These are phyloP conservation scores for Eriosoma lanigerum DNA, from an alignment of 1,140 invertebrate genomes.

Conservation along the genomic window DNA sequence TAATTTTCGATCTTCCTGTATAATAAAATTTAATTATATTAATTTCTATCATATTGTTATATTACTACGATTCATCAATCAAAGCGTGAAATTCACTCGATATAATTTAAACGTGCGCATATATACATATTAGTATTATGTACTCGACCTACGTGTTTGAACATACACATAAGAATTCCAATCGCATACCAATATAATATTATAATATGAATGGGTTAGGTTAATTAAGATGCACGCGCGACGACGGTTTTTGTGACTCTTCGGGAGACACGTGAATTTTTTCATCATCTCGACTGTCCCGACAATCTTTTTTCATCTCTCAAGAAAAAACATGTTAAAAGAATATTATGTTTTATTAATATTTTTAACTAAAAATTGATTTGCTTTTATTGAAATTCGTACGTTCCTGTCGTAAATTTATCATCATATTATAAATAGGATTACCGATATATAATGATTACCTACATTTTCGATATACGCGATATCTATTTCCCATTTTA, in stretches of 20 bases:
- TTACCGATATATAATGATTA: too few species aligned
- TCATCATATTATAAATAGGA: too few species aligned
- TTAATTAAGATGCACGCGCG: slow-evolving; percentile 35
- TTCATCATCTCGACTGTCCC: neutral
- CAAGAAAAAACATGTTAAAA: too few species aligned
- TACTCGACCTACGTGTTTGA: neutral
- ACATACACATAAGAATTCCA: slow-evolving; percentile 4
- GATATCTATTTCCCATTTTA: too few species aligned
- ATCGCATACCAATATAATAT: slow-evolving; percentile 18
- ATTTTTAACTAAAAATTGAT: too few species aligned
- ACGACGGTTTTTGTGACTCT: neutral
- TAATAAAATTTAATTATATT: too few species aligned
- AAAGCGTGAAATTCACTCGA: neutral
- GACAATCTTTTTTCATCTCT: neutral
- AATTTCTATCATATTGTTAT: too few species aligned
- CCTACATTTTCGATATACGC: too few species aligned
- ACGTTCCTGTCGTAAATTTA: too few species aligned
- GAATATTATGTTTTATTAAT: too few species aligned
- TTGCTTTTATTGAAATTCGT: too few species aligned
- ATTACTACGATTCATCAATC: neutral
- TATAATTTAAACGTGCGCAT: neutral
- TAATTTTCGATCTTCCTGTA: too few species aligned
- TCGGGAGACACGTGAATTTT: neutral
- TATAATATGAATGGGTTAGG: neutral
- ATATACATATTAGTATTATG: neutral